phyloP scores from a whole-genome alignment of 1,140 invertebrate genomes.

The Macrobrachium rosenbergii region DNA sequence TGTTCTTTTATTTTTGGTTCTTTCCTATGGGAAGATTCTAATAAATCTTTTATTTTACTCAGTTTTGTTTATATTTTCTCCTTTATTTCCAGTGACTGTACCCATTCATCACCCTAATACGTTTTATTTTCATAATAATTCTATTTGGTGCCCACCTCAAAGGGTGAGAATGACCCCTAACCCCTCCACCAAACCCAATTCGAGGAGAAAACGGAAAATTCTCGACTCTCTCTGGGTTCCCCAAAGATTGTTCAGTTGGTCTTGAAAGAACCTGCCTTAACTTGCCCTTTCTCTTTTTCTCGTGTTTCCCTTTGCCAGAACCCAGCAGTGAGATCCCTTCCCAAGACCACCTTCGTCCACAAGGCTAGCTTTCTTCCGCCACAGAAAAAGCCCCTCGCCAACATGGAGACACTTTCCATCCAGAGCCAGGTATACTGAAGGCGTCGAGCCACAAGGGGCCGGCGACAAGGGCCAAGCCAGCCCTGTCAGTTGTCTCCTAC shows the following conservation, averaged over 20 bases:
- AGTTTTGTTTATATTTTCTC: background rate
- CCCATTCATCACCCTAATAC: no score
- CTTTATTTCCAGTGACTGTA: no score
- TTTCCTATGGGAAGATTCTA: background rate
- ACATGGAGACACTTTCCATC: constrained; percentile 48
- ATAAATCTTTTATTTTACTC: background rate
- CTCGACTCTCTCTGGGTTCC: background rate
- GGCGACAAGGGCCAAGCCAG: no score
- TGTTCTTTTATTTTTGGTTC: no score
- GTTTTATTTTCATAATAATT: no score
- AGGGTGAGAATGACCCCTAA: no score
- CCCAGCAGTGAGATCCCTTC: constrained; percentile 53
- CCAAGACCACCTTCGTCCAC: constrained; percentile 47
- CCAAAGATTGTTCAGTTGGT: background rate
- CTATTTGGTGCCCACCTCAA: no score
- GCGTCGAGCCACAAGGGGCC: background rate
- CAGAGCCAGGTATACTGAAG: constrained; percentile 57
- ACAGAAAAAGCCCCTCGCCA: constrained; percentile 28
- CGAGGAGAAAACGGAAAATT: background rate
- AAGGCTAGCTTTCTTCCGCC: constrained; percentile 34
- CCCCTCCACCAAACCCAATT: no score
- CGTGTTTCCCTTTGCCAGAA: constrained; percentile 36
- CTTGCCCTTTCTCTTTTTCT: constrained; percentile 19
- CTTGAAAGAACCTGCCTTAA: background rate
- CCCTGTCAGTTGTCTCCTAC: no score